Evolutionary conservation across 2,797 vertebrate species (phyloP), one percentile per base, ranked within the genome.

Genomic region (Gallinago nigripennis): DNA sequence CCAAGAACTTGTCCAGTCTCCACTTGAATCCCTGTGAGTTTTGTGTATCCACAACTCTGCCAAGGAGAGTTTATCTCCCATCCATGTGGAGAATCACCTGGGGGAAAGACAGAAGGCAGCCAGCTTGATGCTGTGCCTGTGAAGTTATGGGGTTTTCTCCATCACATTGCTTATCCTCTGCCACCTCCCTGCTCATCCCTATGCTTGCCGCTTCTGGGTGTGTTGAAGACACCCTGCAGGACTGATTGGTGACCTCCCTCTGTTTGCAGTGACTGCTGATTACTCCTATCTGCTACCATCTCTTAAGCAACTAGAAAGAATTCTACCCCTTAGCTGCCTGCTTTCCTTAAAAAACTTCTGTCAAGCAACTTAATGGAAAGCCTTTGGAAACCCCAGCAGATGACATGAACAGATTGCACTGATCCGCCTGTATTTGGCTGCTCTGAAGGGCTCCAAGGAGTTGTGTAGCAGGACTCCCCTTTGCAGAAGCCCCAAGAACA

Each of bases 381-480:
- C 30, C 58, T 82, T 82, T 71, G 82, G 79, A 76, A 76, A 24
- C 15, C 45, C 46, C 68, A 58, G 60, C 68, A 73, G 64, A 37
- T 39, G 64, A 61, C 51, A 58, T 12, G 33, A 65, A 35, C 60
- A 61, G 64, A 50, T 23, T 57, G 64, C 51, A 33, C 43, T 19
- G 51, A 30, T 51, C 25, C 0, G 0, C 2, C 0, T 37, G 45
- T 48, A 31, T 12, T 3, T 2, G 35, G 68, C 51, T 4, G 4
- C 43, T 54, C 51, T 20, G 37, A 63, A 81, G 51, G 60, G 20
- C 56, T 86, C 56, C 43, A 45, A 70, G 46, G 76, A 25, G 28
- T 2, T 72, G 64, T 57, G 50, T 46, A 71, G 58, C 30, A 66
- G 54, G 56, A 88, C 24, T 41, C 15, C 20, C 53, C 35, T 33